Evolutionary conservation across 2,888 invertebrate species (phyloP), one percentile per base, ranked within the genome.

Genomic region (Adelognathus sp.): DNA sequence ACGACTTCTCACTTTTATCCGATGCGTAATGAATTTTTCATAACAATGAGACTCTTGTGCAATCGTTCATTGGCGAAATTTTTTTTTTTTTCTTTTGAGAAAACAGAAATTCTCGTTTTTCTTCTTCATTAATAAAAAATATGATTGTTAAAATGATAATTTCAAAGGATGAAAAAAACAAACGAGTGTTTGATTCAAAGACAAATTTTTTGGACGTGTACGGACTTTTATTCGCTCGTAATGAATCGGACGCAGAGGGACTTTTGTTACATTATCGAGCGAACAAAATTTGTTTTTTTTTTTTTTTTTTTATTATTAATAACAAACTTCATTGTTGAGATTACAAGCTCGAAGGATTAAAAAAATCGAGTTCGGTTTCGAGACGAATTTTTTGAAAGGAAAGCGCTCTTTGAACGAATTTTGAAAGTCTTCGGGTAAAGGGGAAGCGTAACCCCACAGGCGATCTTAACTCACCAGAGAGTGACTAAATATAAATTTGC

Each of bases 401-500:
- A 71, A 58, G 61, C 54, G 11, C 16, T 46, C 33, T 33, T 29
- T 21, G 69, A 24, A 41, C 33, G n/a, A 41, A 67, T 54, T 36
- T 44, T 1, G 6, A 52, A 24, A 54, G 16, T 64, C 16, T n/a
- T 3, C 27, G 21, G 24, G 24, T 3, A 36, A 16, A 66, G 24
- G 33, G 58, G 21, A 7, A 58, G 36, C 27, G 6, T 24, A 56
- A 41, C 31, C 46, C 41, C 31, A 4, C 27, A 16, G 33, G 36
- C 18, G 9, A 27, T 16, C 46, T 14, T 33, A 44, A 29, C 14
- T 69, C 14, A n/a, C n/a, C n/a, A n/a, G 27, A 54, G 9, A 44
- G 36, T 58, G 72, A 64, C 76, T 76, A 75, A 79, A 79, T 74
- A 78, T 78, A 79, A 79, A 79, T 70, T 14, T 70, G n/a, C n/a